Conservation (phyloP, 2,797 vertebrate genomes). For the Hafferia zeledoni region DNA sequence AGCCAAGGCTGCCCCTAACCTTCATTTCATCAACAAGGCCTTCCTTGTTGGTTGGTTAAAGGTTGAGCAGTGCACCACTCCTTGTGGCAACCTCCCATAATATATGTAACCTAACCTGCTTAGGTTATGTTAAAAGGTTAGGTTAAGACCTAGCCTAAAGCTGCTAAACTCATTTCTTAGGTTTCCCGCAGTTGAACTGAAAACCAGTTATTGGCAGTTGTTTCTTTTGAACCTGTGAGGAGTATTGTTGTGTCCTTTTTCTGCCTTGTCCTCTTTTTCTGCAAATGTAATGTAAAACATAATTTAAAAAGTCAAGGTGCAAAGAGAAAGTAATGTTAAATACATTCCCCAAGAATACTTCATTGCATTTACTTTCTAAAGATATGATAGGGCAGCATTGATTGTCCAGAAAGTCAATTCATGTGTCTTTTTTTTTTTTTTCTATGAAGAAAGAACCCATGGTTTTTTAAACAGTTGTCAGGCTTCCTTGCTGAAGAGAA, state of each 20-base stretch:
- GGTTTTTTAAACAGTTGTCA: not conserved
- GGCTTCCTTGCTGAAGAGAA: not conserved
- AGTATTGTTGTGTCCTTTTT: not conserved
- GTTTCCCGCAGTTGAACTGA: not conserved
- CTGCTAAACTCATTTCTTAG: not conserved
- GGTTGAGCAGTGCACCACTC: not conserved
- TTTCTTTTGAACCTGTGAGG: not conserved
- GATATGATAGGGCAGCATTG: not conserved
- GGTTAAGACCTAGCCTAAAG: not conserved
- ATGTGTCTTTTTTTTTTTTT: not conserved
- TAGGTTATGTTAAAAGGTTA: not conserved
- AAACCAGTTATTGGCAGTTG: not conserved
- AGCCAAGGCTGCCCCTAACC: not conserved
- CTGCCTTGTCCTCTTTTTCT: not conserved
- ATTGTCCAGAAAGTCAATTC: not conserved
- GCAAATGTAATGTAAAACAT: not conserved
- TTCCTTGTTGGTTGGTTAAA: not conserved
- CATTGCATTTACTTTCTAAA: not conserved
- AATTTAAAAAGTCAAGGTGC: not conserved
- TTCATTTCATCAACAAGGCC: not conserved
- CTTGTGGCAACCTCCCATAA: not conserved
- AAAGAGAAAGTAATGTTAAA: not conserved
- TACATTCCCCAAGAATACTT: not conserved
- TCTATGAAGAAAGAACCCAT: not conserved
- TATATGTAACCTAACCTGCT: not conserved